Conservation (phyloP, 2,113 vertebrate genomes). For the Speoplatyrhinus poulsoni region DNA sequence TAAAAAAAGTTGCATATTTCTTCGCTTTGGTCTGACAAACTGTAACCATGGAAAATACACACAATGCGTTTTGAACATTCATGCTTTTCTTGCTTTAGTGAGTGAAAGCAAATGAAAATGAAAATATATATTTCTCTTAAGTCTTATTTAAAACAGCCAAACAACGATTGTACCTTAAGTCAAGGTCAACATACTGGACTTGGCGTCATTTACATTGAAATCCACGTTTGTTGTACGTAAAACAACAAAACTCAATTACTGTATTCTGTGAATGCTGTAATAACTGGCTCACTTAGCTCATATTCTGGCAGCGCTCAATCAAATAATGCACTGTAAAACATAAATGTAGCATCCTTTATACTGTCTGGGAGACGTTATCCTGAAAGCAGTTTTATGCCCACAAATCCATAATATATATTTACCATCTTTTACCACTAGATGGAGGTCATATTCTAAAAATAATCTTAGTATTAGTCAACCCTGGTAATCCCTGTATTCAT, state of each 20-base stretch:
- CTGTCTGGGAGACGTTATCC: no score
- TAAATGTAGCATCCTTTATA: no score
- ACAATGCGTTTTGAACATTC: neutral
- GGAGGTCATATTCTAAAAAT: conserved; percentile 23
- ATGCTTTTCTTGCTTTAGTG: no score
- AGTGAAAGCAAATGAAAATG: no score
- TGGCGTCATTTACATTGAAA: conserved; percentile 53
- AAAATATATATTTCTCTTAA: no score
- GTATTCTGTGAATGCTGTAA: neutral
- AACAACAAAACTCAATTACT: conserved; percentile 8
- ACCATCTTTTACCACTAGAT: conserved; percentile 42
- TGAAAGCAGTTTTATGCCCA: no score
- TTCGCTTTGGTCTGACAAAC: conserved; percentile 43
- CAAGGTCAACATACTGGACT: conserved; percentile 33
- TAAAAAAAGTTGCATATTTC: conserved; percentile 38
- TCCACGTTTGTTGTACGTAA: conserved; percentile 2
- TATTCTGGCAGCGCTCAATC: no score
- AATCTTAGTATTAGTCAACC: neutral
- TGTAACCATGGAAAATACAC: conserved; percentile 1
- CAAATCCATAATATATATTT: no score
- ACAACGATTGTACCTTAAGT: conserved; percentile 9
- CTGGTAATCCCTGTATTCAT: neutral
- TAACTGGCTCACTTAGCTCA: no score
- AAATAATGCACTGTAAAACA: no score
- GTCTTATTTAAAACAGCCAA: conserved; percentile 34